Evolutionary conservation across 2,797 vertebrate species (phyloP).

Genomic region (Enteromius unitaeniatus): DNA sequence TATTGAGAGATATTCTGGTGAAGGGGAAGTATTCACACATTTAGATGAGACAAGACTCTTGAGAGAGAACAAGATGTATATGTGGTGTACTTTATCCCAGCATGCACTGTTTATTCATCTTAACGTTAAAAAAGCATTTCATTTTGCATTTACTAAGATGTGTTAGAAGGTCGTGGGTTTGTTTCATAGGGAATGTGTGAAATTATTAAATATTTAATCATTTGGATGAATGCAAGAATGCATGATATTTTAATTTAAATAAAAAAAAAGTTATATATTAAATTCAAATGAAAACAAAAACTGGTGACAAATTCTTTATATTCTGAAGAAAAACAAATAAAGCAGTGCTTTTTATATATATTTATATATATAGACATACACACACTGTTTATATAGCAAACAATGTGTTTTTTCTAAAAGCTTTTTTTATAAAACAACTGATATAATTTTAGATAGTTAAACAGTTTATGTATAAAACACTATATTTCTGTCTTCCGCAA

Average conservation of each 20-base stretch:
- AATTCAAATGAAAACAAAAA: background rate
- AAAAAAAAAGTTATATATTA: background rate
- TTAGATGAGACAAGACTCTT: background rate
- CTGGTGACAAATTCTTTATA: background rate
- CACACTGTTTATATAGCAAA: too few relatives aligned
- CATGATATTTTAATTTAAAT: background rate
- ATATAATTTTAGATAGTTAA: too few relatives aligned
- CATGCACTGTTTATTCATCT: background rate
- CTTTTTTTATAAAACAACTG: too few relatives aligned
- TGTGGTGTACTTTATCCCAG: background rate
- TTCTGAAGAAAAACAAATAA: background rate
- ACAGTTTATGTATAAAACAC: too few relatives aligned
- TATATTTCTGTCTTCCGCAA: too few relatives aligned
- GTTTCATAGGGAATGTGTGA: too few relatives aligned
- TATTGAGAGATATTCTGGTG: slow-evolving; percentile 7
- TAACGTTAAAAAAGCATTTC: background rate
- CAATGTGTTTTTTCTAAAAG: too few relatives aligned
- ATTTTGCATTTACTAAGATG: background rate
- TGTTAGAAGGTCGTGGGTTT: background rate
- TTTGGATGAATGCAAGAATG: too few relatives aligned
- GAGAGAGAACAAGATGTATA: background rate
- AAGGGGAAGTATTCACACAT: background rate
- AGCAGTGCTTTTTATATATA: too few relatives aligned
- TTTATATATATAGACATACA: too few relatives aligned
- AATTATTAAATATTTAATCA: background rate